Evolutionary conservation across 2,113 vertebrate species (phyloP).

Genomic region (Butorides virescens): DNA sequence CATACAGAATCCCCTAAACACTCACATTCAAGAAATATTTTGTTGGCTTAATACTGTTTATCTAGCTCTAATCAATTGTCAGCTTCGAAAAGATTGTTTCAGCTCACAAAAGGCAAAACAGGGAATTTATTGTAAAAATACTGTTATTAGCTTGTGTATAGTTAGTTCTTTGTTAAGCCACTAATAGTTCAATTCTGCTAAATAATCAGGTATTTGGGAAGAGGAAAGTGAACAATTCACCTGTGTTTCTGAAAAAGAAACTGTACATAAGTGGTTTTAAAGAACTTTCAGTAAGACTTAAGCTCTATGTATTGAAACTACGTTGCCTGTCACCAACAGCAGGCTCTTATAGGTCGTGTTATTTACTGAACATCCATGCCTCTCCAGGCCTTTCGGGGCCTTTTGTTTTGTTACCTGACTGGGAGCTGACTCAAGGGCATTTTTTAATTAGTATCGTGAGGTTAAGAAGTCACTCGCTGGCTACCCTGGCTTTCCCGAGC

Average conservation of each 20-base stretch:
- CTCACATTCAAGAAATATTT: neutral
- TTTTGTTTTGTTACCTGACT: neutral
- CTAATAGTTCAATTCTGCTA: neutral
- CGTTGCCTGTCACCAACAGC: neutral
- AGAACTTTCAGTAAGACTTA: neutral
- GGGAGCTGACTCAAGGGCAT: conserved; percentile 6
- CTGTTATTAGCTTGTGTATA: neutral
- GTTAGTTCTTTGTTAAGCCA: neutral
- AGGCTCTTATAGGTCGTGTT: neutral
- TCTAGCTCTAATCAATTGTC: neutral
- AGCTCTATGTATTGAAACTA: neutral
- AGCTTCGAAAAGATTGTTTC: neutral
- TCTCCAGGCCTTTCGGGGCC: neutral
- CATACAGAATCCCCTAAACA: neutral
- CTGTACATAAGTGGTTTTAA: neutral
- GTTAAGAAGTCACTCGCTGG: neutral
- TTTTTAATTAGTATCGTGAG: conserved; percentile 57
- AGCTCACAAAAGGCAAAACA: neutral
- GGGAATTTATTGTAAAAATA: neutral
- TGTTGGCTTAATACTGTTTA: neutral
- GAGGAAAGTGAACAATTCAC: neutral
- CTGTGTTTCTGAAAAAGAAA: neutral
- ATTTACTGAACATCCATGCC: neutral
- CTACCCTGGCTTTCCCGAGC: neutral
- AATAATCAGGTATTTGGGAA: neutral